Evolutionary conservation across 2,888 invertebrate genomes (phyloP).

Genomic region (Tenthredo distinguenda): DNA sequence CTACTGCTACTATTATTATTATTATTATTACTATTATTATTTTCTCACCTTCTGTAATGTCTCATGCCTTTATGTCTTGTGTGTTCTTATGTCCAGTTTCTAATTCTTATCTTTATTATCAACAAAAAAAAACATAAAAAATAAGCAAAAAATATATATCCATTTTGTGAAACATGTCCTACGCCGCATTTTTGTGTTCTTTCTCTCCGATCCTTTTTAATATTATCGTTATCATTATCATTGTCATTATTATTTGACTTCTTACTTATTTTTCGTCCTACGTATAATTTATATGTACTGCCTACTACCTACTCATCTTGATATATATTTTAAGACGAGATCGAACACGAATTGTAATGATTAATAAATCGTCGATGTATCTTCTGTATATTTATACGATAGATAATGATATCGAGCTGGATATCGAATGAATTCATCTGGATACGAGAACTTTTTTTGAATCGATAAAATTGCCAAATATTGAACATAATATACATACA

Average conservation of each 20-base stretch:
- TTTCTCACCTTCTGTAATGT: slow-evolving; percentile 56
- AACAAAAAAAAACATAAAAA: slow-evolving; percentile 55
- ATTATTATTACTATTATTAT: slow-evolving; percentile 60
- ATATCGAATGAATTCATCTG: background rate
- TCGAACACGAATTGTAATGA: background rate
- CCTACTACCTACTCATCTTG: background rate
- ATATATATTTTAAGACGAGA: background rate
- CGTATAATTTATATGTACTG: background rate
- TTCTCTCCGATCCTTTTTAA: background rate
- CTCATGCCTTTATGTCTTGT: slow-evolving; percentile 53
- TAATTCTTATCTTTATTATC: slow-evolving; percentile 57
- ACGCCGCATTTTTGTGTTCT: background rate
- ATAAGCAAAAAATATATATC: slow-evolving; percentile 64
- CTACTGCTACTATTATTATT: slow-evolving; percentile 57
- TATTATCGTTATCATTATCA: background rate
- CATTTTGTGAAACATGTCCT: slow-evolving; percentile 67
- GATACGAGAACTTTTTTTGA: background rate
- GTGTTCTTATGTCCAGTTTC: slow-evolving; percentile 57
- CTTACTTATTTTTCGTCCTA: background rate
- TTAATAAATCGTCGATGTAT: background rate
- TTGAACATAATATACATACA: background rate
- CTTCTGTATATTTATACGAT: background rate
- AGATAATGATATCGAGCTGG: background rate
- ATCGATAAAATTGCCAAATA: background rate
- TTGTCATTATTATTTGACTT: background rate